Conservation (phyloP, 1,140 invertebrate genomes). For the Achroia grisella region DNA sequence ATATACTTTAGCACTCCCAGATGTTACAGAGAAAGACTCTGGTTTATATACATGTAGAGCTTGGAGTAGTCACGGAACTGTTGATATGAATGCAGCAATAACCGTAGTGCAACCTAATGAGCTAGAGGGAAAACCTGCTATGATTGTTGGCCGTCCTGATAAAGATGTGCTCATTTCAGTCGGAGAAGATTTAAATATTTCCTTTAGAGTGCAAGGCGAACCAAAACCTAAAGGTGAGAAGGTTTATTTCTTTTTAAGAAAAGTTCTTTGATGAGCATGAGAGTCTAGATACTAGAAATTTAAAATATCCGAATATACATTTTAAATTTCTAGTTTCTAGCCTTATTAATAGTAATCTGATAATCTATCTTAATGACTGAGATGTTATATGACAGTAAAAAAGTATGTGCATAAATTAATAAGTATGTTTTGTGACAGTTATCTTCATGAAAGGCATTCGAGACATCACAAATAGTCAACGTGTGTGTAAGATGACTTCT, state of each 20-base stretch:
- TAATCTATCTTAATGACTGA: no score
- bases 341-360: background rate
- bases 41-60: constrained; percentile 92
- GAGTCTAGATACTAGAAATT: background rate
- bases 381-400: no score
- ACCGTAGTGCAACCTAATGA: constrained; percentile 77
- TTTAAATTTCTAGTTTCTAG: background rate
- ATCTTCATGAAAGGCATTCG: constrained; percentile 89
- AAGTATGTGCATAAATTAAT: no score
- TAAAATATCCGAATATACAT: no score
- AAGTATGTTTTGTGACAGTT: constrained; percentile 70
- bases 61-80: constrained; percentile 84
- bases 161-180: constrained; percentile 81
- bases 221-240: constrained; percentile 86
- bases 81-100: constrained; percentile 81
- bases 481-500: constrained; percentile 86
- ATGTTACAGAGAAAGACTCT: constrained; percentile 86
- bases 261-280: background rate
- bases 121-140: constrained; percentile 81
- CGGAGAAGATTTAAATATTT: constrained; percentile 86
- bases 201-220: constrained; percentile 85
- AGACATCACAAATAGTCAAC: constrained; percentile 85
- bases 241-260: no score
- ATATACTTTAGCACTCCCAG: constrained; percentile 88
- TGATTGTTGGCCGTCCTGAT: constrained; percentile 85